Conservation (phyloP, 64 coral and sea anemone genomes). For the Stylophora pistillata region DNA sequence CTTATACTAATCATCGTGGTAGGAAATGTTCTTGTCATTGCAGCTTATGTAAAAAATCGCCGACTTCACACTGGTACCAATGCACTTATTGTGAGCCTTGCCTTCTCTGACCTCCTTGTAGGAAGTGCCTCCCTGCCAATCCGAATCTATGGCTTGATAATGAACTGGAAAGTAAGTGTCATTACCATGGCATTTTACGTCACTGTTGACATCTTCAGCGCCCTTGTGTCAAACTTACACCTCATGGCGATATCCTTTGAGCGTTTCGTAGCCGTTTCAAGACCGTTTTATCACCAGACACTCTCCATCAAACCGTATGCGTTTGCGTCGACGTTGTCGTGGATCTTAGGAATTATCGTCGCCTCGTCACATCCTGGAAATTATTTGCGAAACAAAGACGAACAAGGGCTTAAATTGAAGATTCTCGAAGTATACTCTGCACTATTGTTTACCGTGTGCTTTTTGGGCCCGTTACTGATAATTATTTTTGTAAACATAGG, state of each 20-base stretch:
- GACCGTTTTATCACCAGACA: constrained; percentile 74
- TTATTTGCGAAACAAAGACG: background rate
- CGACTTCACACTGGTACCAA: constrained; percentile 78
- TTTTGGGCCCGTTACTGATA: constrained; percentile 39
- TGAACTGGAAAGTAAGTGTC: background rate
- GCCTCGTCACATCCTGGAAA: constrained; percentile 33
- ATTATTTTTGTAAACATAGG: constrained; percentile 68
- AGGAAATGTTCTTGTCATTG: constrained; percentile 74
- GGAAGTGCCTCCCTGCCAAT: constrained; percentile 67
- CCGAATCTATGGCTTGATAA: constrained; percentile 57
- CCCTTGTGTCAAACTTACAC: constrained; percentile 76
- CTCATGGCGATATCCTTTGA: constrained; percentile 77
- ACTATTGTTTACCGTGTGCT: constrained; percentile 61
- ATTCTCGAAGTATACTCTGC: constrained; percentile 36
- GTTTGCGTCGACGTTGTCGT: constrained; percentile 47
- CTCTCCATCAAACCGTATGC: constrained; percentile 52
- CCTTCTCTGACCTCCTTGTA: constrained; percentile 74
- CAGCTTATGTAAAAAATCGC: constrained; percentile 63
- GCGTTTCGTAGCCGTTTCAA: constrained; percentile 77
- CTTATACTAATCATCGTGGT: constrained; percentile 51
- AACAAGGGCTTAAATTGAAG: constrained; percentile 11
- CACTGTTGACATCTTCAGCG: constrained; percentile 76
- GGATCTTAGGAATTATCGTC: constrained; percentile 41
- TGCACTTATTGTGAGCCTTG: constrained; percentile 71
- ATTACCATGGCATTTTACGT: constrained; percentile 29